Evolutionary conservation across 2,113 vertebrate species (phyloP).

Genomic region (Pao palembangensis): DNA sequence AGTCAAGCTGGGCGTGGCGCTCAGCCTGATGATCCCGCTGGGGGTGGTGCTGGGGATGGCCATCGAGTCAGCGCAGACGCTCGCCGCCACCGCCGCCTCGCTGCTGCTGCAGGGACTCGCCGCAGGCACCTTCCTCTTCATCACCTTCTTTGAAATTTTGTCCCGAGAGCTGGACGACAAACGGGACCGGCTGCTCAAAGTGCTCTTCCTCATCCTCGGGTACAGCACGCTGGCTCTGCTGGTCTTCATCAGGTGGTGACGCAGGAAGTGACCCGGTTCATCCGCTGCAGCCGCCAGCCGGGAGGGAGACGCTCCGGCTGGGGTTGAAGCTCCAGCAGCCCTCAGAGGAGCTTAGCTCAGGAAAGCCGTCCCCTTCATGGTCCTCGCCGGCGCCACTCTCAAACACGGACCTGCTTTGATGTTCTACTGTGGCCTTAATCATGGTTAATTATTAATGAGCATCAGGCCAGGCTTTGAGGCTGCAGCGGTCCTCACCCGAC

Average conservation of each 20-base stretch:
- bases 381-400: no score
- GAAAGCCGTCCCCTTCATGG: no score
- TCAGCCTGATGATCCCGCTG: constrained; percentile 87
- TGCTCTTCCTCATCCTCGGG: constrained; percentile 87
- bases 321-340: no score
- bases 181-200: constrained; percentile 83
- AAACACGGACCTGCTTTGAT: no score
- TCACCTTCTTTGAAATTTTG: constrained; percentile 92
- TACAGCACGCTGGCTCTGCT: constrained; percentile 80
- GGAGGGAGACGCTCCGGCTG: no score
- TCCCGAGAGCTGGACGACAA: constrained; percentile 88
- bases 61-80: constrained; percentile 76
- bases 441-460: no score
- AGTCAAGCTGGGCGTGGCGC: constrained; percentile 75
- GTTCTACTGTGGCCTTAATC: no score
- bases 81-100: constrained; percentile 74
- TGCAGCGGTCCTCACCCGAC: no score
- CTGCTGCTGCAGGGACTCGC: constrained; percentile 87
- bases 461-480: no score
- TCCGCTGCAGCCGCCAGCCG: no score
- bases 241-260: constrained; percentile 86
- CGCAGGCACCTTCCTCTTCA: constrained; percentile 87
- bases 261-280: no score
- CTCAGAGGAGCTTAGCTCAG: no score
- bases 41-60: constrained; percentile 82